These are phyloP conservation scores for Smutsia temminckii DNA, from an alignment of 2,797 vertebrate species.

Conservation along the genomic window DNA sequence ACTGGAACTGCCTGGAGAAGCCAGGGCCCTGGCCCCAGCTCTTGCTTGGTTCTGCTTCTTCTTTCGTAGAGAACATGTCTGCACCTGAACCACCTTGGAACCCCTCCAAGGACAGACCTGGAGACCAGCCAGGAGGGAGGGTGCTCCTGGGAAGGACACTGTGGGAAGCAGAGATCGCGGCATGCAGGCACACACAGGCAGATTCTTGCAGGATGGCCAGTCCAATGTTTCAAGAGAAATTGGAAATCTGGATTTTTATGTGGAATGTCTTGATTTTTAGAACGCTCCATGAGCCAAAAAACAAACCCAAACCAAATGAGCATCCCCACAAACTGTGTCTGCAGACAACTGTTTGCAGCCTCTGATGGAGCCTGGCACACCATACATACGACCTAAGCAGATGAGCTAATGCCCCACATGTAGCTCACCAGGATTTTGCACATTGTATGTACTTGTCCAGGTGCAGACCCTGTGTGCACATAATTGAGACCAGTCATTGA, in stretches of 20 bases:
- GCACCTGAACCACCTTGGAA: slow-evolving; percentile 61
- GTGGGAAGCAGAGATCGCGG: background rate
- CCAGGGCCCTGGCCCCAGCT: background rate
- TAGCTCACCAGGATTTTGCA: background rate
- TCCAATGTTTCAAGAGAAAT: background rate
- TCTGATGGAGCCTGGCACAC: background rate
- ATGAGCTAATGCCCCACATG: accelerated
- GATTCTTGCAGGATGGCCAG: background rate
- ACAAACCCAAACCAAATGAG: background rate
- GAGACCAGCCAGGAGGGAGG: slow-evolving; percentile 33
- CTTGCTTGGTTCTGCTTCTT: background rate
- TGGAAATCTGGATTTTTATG: slow-evolving; percentile 26
- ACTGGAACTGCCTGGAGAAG: background rate
- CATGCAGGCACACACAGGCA: background rate
- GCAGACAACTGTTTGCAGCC: background rate
- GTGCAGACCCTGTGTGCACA: too few relatives aligned
- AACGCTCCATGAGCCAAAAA: background rate
- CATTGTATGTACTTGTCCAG: background rate
- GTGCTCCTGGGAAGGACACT: slow-evolving; percentile 22
- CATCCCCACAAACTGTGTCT: background rate
- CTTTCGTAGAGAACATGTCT: slow-evolving; percentile 59
- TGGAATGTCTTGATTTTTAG: slow-evolving; percentile 44
- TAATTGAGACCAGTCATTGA: background rate
- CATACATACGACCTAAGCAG: background rate
- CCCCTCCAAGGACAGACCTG: slow-evolving; percentile 65